Percentiles rank a stretch among this genome's conserved stretches.
Conservation (phyloP, 2,113 vertebrate genomes). For the Peromyscus polionotus region DNA sequence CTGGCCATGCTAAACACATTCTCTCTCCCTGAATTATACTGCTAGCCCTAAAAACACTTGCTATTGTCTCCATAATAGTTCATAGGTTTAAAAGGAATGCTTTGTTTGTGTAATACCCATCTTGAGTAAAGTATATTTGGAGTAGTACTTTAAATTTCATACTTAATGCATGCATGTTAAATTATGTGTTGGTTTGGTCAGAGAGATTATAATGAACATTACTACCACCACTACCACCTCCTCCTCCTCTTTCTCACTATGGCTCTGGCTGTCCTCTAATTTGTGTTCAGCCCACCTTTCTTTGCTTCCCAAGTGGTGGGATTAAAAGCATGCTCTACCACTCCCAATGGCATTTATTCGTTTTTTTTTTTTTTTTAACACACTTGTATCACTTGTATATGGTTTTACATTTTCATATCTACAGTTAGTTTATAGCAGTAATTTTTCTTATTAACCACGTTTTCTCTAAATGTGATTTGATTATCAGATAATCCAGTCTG, state of each 20-base stretch:
- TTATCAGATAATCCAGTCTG: background rate
- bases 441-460: background rate
- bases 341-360: background rate
- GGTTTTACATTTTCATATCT: background rate
- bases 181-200: background rate
- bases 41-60: background rate
- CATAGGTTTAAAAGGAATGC: background rate
- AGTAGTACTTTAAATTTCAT: slow-evolving; percentile 16
- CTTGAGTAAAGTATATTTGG: background rate
- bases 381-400: background rate
- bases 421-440: background rate
- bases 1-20: background rate
- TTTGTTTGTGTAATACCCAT: background rate
- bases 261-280: background rate
- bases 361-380: background rate
- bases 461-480: slow-evolving; percentile 1
- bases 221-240: background rate
- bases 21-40: background rate
- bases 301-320: background rate
- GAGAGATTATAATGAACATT: background rate
- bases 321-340: background rate
- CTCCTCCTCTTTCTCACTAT: background rate
- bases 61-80: background rate
- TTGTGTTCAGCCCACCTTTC: background rate
- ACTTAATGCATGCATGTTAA: background rate